phyloP scores from a whole-genome alignment of 2,888 invertebrate species.

The Cyaniris semiargus region DNA sequence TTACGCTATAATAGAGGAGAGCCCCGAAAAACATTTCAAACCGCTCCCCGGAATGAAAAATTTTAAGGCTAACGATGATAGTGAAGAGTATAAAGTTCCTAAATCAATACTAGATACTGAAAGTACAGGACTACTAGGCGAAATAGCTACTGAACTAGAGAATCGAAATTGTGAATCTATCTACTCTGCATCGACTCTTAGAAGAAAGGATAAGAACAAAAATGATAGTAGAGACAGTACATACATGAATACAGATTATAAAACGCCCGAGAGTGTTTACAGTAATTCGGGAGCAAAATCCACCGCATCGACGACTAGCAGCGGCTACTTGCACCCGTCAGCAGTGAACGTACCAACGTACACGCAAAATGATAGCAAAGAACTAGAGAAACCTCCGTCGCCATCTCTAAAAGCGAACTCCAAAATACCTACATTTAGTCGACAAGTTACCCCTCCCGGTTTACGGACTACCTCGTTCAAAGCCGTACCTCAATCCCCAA shows the following conservation, averaged over 20 bases:
- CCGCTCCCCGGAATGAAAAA: conserved; percentile 64
- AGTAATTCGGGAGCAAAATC: conserved; percentile 83
- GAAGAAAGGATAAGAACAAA: conserved; percentile 79
- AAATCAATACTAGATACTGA: conserved; percentile 79
- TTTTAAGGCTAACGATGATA: conserved; percentile 64
- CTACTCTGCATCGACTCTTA: conserved; percentile 88
- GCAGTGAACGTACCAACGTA: conserved; percentile 83
- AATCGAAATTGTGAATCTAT: conserved; percentile 92
- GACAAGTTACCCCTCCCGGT: conserved; percentile 77
- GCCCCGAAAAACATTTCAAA: conserved; percentile 76
- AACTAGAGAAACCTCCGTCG: conserved; percentile 65
- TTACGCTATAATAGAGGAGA: conserved; percentile 92
- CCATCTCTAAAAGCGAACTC: conserved; percentile 69
- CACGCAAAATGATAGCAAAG: conserved; percentile 49
- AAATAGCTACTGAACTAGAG: conserved; percentile 93
- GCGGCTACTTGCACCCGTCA: conserved; percentile 87
- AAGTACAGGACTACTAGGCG: conserved; percentile 89
- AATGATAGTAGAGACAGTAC: conserved; percentile 71
- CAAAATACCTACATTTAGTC: conserved; percentile 71
- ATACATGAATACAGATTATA: conserved; percentile 83
- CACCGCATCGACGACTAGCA: conserved; percentile 82
- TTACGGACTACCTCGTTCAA: conserved; percentile 68
- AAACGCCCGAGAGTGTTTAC: conserved; percentile 82
- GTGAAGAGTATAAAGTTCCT: conserved; percentile 73
- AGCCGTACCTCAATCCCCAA: conserved; percentile 68